Conservation (phyloP, 2,797 vertebrate genomes). For the Girardinus metallicus region DNA sequence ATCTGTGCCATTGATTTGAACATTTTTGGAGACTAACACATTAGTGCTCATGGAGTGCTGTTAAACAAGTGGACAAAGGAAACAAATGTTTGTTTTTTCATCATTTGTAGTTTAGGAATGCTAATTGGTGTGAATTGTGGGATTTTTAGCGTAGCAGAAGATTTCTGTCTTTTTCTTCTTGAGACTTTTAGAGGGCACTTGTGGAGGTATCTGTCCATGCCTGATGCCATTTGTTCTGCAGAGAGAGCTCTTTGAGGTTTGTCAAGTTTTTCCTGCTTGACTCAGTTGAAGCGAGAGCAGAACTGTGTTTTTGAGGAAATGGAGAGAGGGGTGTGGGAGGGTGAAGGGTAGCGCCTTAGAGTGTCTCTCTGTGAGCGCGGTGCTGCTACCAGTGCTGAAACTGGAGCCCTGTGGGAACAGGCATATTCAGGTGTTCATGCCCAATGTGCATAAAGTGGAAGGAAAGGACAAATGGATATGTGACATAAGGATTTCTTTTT, state of each 20-base stretch:
- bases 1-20: slow-evolving; percentile 25
- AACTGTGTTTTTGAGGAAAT: slow-evolving; percentile 44
- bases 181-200: slow-evolving; percentile 49
- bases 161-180: slow-evolving; percentile 31
- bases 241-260: slow-evolving; percentile 73
- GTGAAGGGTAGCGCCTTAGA: slow-evolving; percentile 39
- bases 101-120: slow-evolving; percentile 37
- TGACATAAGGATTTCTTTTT: slow-evolving; percentile 18
- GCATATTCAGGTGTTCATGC: slow-evolving; percentile 75
- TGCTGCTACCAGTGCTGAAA: slow-evolving; percentile 79
- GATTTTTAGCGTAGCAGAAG: slow-evolving; percentile 21
- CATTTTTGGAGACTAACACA: slow-evolving; percentile 50
- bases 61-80: slow-evolving; percentile 51
- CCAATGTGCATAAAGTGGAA: slow-evolving; percentile 49
- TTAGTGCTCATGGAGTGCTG: slow-evolving; percentile 19
- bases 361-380: slow-evolving; percentile 77
- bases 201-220: slow-evolving; percentile 61
- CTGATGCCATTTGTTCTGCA: slow-evolving; percentile 69
- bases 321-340: background rate
- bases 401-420: slow-evolving; percentile 84
- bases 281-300: slow-evolving; percentile 69
- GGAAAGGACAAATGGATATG: slow-evolving; percentile 34
- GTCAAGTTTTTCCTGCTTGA: slow-evolving; percentile 80
- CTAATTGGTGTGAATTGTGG: slow-evolving; percentile 33
- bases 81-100: slow-evolving; percentile 38